A percentile compares a stretch with the other conserved stretches of the same genome.
These are phyloP conservation scores for Subacronicta megacephala DNA, from an alignment of 2,888 invertebrate species.

Conservation along the genomic window DNA sequence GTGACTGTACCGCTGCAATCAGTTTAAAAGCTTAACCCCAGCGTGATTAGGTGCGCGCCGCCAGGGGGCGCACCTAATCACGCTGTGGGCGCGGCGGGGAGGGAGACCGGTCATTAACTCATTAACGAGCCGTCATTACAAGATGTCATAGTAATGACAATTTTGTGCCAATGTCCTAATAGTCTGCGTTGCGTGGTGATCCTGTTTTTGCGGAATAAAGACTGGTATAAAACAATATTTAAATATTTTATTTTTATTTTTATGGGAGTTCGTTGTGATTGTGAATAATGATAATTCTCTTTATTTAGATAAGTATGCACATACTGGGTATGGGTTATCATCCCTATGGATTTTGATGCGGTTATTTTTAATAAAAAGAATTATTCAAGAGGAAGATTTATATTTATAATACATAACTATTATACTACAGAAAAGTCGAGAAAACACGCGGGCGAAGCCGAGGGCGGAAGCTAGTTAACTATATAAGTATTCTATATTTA, in stretches of 20 bases:
- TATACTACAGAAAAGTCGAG: too few relatives aligned
- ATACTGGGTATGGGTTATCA: background rate
- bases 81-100: slow-evolving; percentile 38
- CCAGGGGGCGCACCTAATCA: slow-evolving; percentile 39
- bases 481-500: background rate
- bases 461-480: too few relatives aligned
- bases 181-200: slow-evolving; percentile 34
- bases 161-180: slow-evolving; percentile 47
- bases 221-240: too few relatives aligned
- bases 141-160: slow-evolving; percentile 48
- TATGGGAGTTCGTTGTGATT: too few relatives aligned
- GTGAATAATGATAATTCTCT: too few relatives aligned
- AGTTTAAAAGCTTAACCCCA: slow-evolving; percentile 72
- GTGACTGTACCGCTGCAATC: slow-evolving; percentile 63
- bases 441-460: too few relatives aligned
- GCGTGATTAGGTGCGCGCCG: slow-evolving; percentile 62
- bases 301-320: too few relatives aligned
- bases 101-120: slow-evolving; percentile 62
- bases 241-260: too few relatives aligned
- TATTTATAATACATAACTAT: too few relatives aligned
- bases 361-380: too few relatives aligned
- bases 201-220: slow-evolving; percentile 7
- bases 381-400: too few relatives aligned
- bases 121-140: slow-evolving; percentile 65
- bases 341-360: too few relatives aligned